Conservation (phyloP, 2,888 invertebrate genomes). For the Hipparchia sbordonii region DNA sequence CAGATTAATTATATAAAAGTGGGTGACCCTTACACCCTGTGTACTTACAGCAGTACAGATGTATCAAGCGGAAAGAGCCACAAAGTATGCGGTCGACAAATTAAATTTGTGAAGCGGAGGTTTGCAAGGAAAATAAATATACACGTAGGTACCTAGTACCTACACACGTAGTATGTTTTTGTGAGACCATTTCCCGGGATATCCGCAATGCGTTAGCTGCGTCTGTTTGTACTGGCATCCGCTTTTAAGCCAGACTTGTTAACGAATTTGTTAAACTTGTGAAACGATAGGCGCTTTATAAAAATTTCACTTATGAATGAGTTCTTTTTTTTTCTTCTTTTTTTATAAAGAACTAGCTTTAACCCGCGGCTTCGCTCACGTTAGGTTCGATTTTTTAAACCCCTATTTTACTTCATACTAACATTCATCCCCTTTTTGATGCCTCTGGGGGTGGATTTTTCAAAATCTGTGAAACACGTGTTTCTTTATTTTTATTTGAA, state of each 20-base stretch:
- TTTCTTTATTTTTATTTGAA: too few species aligned
- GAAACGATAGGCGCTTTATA: background rate
- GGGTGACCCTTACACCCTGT: too few species aligned
- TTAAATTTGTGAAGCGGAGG: background rate
- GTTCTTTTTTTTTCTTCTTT: background rate
- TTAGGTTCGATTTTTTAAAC: too few species aligned
- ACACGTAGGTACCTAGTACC: background rate
- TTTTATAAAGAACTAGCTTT: background rate
- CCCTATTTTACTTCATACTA: too few species aligned
- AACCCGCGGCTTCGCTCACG: too few species aligned
- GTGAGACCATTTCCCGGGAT: background rate
- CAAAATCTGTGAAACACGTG: too few species aligned
- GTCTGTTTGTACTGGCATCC: background rate
- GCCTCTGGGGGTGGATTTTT: too few species aligned
- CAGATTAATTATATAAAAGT: too few species aligned
- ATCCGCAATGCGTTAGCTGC: slow-evolving; percentile 22
- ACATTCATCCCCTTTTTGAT: too few species aligned
- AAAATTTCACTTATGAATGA: background rate
- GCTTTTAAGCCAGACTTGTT: background rate
- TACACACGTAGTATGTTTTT: background rate
- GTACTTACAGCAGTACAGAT: background rate
- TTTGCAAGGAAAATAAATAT: background rate
- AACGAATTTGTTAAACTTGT: background rate
- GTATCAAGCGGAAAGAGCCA: background rate
- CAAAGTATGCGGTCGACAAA: slow-evolving; percentile 12